Conservation (phyloP, 2,888 invertebrate species). For the Athrips mouffetella region DNA sequence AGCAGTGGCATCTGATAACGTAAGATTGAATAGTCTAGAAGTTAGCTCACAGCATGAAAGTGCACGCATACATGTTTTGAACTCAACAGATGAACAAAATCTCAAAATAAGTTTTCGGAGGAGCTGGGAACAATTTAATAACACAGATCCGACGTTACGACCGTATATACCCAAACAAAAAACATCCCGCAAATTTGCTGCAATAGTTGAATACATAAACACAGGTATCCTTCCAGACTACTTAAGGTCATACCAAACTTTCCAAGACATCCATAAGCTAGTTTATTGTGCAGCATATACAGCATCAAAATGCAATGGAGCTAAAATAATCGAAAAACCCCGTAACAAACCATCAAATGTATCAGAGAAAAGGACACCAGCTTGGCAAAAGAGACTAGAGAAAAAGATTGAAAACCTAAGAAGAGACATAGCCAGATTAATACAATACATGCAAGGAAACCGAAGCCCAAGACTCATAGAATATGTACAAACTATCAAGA, state of each 20-base stretch:
- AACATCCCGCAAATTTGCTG: neutral
- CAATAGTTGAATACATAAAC: neutral
- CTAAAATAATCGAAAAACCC: neutral
- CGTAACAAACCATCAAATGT: neutral
- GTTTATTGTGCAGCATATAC: conserved; percentile 9
- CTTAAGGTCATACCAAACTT: neutral
- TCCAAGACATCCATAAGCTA: neutral
- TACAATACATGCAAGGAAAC: neutral
- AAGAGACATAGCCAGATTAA: neutral
- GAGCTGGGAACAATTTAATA: neutral
- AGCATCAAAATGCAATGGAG: neutral
- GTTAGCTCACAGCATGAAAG: neutral
- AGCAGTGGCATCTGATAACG: too few relatives aligned
- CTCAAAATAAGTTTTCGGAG: neutral
- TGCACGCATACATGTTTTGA: too few relatives aligned
- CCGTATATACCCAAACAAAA: conserved; percentile 8
- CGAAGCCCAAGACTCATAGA: neutral
- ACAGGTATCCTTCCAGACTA: neutral
- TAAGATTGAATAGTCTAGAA: too few relatives aligned
- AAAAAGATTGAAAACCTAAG: conserved; percentile 1
- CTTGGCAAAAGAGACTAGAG: conserved; percentile 8
- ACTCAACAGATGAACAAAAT: neutral
- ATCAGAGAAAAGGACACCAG: neutral
- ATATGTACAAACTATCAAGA: neutral
- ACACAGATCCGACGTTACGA: neutral